These are phyloP conservation scores for Zonotrichia leucophrys DNA, from an alignment of 2,113 vertebrate genomes.

Conservation along the genomic window DNA sequence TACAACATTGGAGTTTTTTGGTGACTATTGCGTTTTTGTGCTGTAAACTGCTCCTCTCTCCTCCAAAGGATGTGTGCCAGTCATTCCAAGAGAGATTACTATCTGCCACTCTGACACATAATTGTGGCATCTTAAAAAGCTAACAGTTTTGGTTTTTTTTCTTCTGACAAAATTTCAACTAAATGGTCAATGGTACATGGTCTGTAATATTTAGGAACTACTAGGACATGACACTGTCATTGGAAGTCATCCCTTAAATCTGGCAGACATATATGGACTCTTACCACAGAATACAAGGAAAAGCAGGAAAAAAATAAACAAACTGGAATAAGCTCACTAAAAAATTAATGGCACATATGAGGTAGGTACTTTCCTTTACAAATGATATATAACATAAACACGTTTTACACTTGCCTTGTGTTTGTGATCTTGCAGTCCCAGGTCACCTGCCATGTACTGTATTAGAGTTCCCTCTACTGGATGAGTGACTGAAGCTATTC, in stretches of 20 bases:
- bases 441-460: constrained; percentile 25
- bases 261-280: neutral
- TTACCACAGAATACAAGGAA: neutral
- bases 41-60: neutral
- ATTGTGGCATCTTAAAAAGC: neutral
- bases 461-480: constrained; percentile 67
- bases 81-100: neutral
- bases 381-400: neutral
- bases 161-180: neutral
- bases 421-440: neutral
- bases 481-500: constrained; percentile 14
- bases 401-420: neutral
- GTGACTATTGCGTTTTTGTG: neutral
- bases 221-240: neutral
- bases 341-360: neutral
- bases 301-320: neutral
- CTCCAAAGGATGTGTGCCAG: neutral
- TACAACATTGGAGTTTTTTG: fast-evolving
- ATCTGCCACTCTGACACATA: neutral
- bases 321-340: neutral
- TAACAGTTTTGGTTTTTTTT: neutral
- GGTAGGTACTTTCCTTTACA: neutral
- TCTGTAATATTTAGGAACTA: neutral
- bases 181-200: neutral
- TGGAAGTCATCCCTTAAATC: neutral